These are phyloP conservation scores for Linnaemya vulpina DNA, from an alignment of 2,888 invertebrate species.

Conservation along the genomic window DNA sequence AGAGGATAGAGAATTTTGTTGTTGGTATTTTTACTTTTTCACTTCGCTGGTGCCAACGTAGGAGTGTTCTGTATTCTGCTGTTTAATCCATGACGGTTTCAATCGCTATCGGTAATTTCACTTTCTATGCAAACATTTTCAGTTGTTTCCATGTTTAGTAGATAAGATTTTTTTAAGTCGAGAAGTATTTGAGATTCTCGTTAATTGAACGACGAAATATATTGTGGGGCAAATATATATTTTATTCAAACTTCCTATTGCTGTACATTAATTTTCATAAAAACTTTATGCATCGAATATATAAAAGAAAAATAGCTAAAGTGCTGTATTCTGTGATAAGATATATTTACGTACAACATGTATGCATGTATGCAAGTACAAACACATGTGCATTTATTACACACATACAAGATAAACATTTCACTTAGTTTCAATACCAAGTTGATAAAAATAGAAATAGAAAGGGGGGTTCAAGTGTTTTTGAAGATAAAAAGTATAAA, in stretches of 20 bases:
- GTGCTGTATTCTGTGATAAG: neutral
- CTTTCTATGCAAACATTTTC: no score
- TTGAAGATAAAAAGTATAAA: constrained; percentile 1
- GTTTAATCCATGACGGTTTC: no score
- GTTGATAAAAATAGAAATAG: neutral
- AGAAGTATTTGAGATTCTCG: no score
- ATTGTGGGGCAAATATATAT: neutral
- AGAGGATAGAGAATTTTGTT: no score
- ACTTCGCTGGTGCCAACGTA: no score
- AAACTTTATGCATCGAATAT: neutral
- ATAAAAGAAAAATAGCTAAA: neutral
- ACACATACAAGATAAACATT: constrained; percentile 27
- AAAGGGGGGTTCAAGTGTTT: neutral
- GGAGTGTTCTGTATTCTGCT: no score
- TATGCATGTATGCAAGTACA: neutral
- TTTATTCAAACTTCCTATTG: neutral
- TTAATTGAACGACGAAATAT: no score
- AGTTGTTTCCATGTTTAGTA: no score
- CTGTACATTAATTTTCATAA: neutral
- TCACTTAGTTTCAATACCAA: constrained; percentile 11
- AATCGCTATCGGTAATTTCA: no score
- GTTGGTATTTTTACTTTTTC: no score
- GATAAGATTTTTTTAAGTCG: no score
- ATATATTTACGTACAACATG: neutral
- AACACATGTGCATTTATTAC: neutral